Base-by-base conservation (phyloP, 2,113 vertebrate genomes). In the Hemicordylus capensis region DNA sequence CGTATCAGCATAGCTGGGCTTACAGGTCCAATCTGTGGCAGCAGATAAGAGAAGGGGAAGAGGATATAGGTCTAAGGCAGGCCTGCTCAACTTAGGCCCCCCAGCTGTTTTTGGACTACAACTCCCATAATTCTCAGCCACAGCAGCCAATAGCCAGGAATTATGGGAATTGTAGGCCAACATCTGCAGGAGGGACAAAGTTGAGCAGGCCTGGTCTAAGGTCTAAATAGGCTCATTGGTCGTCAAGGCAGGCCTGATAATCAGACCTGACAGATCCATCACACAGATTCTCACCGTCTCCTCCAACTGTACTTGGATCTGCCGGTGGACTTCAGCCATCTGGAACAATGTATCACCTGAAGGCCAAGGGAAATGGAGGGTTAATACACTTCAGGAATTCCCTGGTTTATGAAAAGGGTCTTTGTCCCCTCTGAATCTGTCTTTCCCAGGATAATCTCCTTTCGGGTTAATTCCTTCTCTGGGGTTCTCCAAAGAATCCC, bases 261-360 rank as follows among this genome's bases (percentile, higher is more conserved):
- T n/a, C 31, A n/a, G n/a, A 12, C 31, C 2, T 4, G 34, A 34
- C 12, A 7, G 12, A 3, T 39, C 28, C 56, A 4, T 51, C 56
- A 22, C 22, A 37, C 5, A 44, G 56, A 42, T 63, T 93, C 97
- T 96, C 82, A 98, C 97, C 92, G 97, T 96, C 37, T 98, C 97
- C 59, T 98, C 97, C 93, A 97, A 93, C 88, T 98, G 97, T 79
- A 98, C 97, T 93, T 98, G 97, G 59, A 98, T 97, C 95, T 97
- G 97, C 48, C 97, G 94, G 94, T 98, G 97, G 8, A 98, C 97
- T 93, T 98, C 97, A 1, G 97, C 97, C 97, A 98, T 98, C 93
- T 98, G 97, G 92, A 98, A 98, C 86, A 98, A 85, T 1, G 97
- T 97, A 90, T 97, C 97, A 72, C 97, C 97, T 97, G 93, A 67